Conservation (phyloP, 2,113 vertebrate species). For the Pipa parva region DNA sequence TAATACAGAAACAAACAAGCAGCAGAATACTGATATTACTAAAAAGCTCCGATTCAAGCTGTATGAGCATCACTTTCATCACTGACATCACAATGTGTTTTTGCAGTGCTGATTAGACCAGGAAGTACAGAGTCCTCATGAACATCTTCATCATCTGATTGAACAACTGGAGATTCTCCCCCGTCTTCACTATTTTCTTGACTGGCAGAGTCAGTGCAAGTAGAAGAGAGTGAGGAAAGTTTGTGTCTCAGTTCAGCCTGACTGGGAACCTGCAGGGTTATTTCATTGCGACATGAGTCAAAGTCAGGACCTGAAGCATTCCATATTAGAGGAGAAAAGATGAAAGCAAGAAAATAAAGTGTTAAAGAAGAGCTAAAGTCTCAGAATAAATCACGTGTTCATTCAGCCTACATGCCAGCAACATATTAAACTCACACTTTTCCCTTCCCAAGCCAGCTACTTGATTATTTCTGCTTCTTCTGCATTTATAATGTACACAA, state of each 20-base stretch:
- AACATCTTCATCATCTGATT: constrained; percentile 79
- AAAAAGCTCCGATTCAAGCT: constrained; percentile 38
- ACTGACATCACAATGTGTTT: constrained; percentile 67
- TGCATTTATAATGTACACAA: too few species aligned
- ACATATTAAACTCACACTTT: too few species aligned
- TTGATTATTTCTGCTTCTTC: too few species aligned
- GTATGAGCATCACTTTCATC: constrained; percentile 80
- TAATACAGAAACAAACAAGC: constrained; percentile 32
- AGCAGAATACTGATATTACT: too few species aligned
- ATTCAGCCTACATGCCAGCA: too few species aligned
- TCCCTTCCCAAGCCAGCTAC: too few species aligned
- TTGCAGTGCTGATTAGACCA: constrained; percentile 50
- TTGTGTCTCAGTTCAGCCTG: constrained; percentile 68
- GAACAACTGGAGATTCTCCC: constrained; percentile 64
- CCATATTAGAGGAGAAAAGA: not conserved
- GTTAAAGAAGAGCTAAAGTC: too few species aligned
- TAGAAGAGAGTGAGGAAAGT: constrained; percentile 69
- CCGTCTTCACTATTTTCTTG: constrained; percentile 71
- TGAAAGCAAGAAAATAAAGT: not conserved
- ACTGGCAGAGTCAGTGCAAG: constrained; percentile 69
- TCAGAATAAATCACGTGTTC: too few species aligned
- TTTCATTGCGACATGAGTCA: constrained; percentile 63
- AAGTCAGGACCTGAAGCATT: constrained; percentile 65
- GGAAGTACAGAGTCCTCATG: constrained; percentile 74
- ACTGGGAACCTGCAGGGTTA: constrained; percentile 80